Evolutionary conservation across 2,888 invertebrate genomes (phyloP), one percentile per base, ranked within the genome.

Genomic region (Bugulina stolonifera): DNA sequence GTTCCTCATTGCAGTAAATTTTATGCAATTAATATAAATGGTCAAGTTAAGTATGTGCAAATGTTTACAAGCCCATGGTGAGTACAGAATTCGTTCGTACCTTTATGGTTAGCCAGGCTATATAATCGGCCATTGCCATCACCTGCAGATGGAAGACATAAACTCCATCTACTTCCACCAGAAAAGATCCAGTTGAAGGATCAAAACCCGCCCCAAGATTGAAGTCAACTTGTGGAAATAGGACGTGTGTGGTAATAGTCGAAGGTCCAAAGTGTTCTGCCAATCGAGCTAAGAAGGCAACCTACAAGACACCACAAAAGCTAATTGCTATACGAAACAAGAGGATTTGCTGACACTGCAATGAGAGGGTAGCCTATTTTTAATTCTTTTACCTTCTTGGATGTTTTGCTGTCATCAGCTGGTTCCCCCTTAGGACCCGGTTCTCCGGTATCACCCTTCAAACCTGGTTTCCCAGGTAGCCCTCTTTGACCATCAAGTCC

Each of bases 71-170:
- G n/a, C n/a, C n/a, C n/a, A n/a, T n/a, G n/a, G n/a, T n/a, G n/a
- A n/a, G n/a, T n/a, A n/a, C n/a, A n/a, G n/a, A n/a, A n/a, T n/a
- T n/a, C n/a, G n/a, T n/a, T n/a, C 5, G 43, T 43, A 43, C 64
- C 64, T 64, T 25, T 27, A 64, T 25, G 18, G 64, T 27, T 10
- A 64, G 32, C 64, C 64, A 64, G 32, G 64, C 64, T 64, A 64
- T 64, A 32, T 64, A 32, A 5, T 64, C 64, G 2, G 64, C 64
- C 64, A 64, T 64, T 25, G 64, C 64, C 64, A 64, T 64, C 18
- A 34, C 64, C n/a, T 64, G 32, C 2, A 64, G 64, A 32, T 64
- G 64, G 27, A 64, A 64, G 18, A 64, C 64, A 64, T 64, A 64
- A 32, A 64, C 64, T 64, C 64, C 64, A 29, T 25, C 27, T 32